Evolutionary conservation across 1,140 invertebrate species (phyloP), one percentile per base, ranked within the genome.

Genomic region (Cotesia glomerata): DNA sequence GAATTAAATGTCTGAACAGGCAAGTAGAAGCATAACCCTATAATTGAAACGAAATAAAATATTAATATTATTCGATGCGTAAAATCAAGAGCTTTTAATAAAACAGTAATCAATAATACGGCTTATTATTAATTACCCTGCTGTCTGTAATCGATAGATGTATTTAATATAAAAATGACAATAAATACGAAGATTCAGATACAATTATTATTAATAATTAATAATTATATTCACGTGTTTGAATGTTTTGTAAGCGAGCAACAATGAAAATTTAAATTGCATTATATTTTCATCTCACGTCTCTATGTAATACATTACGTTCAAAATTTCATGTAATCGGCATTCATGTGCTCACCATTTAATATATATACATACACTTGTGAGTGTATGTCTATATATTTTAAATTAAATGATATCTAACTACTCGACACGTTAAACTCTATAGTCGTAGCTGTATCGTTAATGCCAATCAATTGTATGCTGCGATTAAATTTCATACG

Each of bases 21-120:
- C 79, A 76, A 79, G 77, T 68, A 82, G 73, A 82, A 82, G 80
- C 80, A 77, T 76, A 77, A 74, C 73, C 67, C 76, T 79, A 64
- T 75, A 75, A 78, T 74, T 61, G 49, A 77, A 76, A 32, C 18
- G 56, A 74, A 69, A 64, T 18, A 66, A n/a, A 14, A 36, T 59
- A 35, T n/a, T 51, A 9, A 67, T 45, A 11, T 45, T 7, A 45
- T 45, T 45, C 39, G 8, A 9, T 9, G 39, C 39, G 39, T 45
- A 45, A 45, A 45, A 45, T 7, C 39, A 45, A 9, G 39, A 45
- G 39, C 39, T 45, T 45, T 59, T 32, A 32, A 62, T 26, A 13
- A 32, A 35, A n/a, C 58, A 32, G 58, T 61, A 18, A 61, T 45
- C 39, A 45, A 45, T 45, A 45, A 45, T 45, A 45, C 39, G 11